Percentiles rank a stretch among this genome's conserved stretches.
phyloP scores from a whole-genome alignment of 2,113 vertebrate species.

The Formicarius rufipectus region DNA sequence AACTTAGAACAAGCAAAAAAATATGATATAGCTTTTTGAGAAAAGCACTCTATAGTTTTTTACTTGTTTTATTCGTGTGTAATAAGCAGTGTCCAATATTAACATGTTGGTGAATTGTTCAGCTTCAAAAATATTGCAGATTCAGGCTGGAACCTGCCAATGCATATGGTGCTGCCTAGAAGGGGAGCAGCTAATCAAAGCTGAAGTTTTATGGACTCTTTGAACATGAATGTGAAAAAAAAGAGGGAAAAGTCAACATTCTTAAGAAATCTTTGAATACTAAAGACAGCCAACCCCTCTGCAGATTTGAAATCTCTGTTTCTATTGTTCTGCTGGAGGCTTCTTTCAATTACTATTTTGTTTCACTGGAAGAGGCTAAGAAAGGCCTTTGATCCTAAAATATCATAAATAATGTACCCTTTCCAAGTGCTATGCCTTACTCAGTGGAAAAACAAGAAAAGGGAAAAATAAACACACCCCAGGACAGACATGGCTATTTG shows the following conservation, averaged over 20 bases:
- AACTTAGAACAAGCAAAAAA: neutral
- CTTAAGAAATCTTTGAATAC: neutral
- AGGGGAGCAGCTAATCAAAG: neutral
- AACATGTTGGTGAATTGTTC: neutral
- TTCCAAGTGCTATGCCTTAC: neutral
- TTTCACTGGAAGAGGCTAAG: neutral
- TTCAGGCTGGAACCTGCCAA: neutral
- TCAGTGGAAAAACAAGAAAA: neutral
- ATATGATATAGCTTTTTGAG: neutral
- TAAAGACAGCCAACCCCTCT: neutral
- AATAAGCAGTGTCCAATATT: neutral
- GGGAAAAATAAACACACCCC: neutral
- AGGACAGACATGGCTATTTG: neutral
- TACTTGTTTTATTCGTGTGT: neutral
- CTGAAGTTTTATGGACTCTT: neutral
- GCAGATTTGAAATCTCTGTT: neutral
- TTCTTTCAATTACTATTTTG: neutral
- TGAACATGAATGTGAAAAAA: neutral
- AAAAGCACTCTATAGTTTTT: neutral
- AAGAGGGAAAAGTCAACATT: neutral
- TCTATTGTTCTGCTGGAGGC: neutral
- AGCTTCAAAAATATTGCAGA: neutral
- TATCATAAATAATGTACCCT: neutral
- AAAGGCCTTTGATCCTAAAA: neutral
- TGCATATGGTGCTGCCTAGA: neutral